These are phyloP conservation scores for Metaphire vulgaris DNA, from an alignment of 1,140 invertebrate species.

Conservation along the genomic window DNA sequence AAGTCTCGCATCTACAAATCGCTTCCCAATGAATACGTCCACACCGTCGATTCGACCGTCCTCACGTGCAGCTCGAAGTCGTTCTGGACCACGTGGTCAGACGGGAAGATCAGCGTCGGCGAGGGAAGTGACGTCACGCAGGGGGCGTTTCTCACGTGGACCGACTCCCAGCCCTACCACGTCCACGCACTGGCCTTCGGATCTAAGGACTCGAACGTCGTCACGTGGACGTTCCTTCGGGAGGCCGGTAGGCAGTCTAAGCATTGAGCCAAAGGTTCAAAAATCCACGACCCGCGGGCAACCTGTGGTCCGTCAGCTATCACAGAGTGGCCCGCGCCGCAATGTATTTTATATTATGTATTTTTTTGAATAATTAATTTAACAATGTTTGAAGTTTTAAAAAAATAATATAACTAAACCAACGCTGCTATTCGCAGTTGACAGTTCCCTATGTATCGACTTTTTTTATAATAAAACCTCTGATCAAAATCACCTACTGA, in stretches of 20 bases:
- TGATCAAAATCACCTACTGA: too few species aligned
- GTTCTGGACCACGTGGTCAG: neutral
- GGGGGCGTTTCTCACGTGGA: neutral
- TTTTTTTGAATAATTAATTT: too few species aligned
- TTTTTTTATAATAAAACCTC: too few species aligned
- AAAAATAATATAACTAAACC: too few species aligned
- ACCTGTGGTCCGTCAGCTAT: too few species aligned
- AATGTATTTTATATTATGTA: too few species aligned
- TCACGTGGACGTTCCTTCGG: neutral
- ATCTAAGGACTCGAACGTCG: neutral
- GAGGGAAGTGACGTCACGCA: neutral
- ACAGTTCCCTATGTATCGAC: too few species aligned
- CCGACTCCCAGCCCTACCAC: neutral
- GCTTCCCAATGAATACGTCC: neutral
- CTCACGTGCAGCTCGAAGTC: neutral
- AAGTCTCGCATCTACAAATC: neutral
- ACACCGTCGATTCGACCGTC: neutral
- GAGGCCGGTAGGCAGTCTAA: neutral
- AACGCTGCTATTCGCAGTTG: too few species aligned
- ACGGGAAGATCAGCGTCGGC: constrained; percentile 5
- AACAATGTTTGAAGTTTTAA: too few species aligned
- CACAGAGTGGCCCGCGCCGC: too few species aligned
- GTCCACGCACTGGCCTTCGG: neutral
- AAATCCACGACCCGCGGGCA: too few species aligned
- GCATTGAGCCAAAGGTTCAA: neutral